Percentiles rank a stretch among this genome's conserved stretches.
phyloP scores from a whole-genome alignment of 1,140 invertebrate species.

The Drosophila trapezifrons region DNA sequence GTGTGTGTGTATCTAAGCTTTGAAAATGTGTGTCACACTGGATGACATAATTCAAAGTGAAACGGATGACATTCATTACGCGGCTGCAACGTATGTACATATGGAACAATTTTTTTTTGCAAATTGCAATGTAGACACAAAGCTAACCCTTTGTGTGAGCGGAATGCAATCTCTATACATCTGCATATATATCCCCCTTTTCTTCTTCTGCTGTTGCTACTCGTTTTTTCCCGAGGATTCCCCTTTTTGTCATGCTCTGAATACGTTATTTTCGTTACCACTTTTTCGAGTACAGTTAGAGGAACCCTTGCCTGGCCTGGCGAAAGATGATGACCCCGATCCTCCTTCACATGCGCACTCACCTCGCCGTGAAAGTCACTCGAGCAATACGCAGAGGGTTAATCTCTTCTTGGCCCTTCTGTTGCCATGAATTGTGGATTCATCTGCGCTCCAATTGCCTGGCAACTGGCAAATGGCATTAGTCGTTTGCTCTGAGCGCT shows the following conservation, averaged over 20 bases:
- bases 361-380: conserved; percentile 29
- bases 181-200: background rate
- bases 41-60: conserved; percentile 80
- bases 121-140: conserved; percentile 56
- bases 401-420: conserved; percentile 11
- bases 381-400: conserved; percentile 25
- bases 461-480: conserved; percentile 26
- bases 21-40: conserved; percentile 55
- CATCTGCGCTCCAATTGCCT: conserved; percentile 40
- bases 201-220: too few species aligned
- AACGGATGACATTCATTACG: conserved; percentile 82
- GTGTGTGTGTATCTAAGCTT: conserved; percentile 26
- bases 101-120: conserved; percentile 40
- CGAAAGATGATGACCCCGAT: conserved; percentile 39
- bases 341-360: conserved; percentile 46
- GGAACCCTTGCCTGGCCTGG: conserved; percentile 23
- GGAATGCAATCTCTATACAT: conserved; percentile 14
- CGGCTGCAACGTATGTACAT: conserved; percentile 5
- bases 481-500: conserved; percentile 1
- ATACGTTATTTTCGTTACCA: conserved; percentile 23
- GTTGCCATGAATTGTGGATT: conserved; percentile 18
- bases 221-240: conserved; percentile 3
- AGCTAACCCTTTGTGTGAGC: conserved; percentile 45
- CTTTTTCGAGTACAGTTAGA: conserved; percentile 46
- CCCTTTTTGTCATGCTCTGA: conserved; percentile 59